Evolutionary conservation across 2,888 invertebrate species (phyloP).

Genomic region (Conomelus anceps): DNA sequence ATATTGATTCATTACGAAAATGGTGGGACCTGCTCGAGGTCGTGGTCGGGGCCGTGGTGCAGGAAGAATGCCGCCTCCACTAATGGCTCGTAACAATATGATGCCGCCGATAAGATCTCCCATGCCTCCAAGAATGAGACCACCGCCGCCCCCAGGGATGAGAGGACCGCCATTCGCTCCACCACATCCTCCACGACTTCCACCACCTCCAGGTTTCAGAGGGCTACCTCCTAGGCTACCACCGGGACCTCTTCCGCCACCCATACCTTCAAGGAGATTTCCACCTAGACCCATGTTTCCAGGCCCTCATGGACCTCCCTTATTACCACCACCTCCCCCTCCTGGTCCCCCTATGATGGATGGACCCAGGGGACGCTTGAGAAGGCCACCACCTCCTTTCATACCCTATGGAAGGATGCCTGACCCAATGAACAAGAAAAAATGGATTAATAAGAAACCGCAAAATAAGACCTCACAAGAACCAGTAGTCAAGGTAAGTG

Average conservation of each 20-base stretch:
- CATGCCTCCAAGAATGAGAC: constrained; percentile 33
- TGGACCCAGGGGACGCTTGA: not conserved
- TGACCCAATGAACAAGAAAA: constrained; percentile 16
- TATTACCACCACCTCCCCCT: constrained; percentile 18
- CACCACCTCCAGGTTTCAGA: constrained; percentile 30
- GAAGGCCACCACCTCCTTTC: constrained; percentile 21
- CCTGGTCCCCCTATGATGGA: constrained; percentile 24
- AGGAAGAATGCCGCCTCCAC: constrained; percentile 22
- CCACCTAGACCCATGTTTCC: constrained; percentile 30
- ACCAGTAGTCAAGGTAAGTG: not conserved
- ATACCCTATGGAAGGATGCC: not conserved
- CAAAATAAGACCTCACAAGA: not conserved
- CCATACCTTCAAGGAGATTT: constrained; percentile 15
- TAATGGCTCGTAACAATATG: constrained; percentile 9
- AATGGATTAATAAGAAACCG: constrained; percentile 20
- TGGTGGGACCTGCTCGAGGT: not conserved
- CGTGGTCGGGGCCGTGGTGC: constrained; percentile 8
- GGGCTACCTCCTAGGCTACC: constrained; percentile 16
- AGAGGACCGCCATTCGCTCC: constrained; percentile 29
- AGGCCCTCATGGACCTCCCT: constrained; percentile 24
- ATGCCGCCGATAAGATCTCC: constrained; percentile 37
- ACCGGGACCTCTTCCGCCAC: constrained; percentile 24
- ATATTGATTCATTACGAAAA: not conserved
- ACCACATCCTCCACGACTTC: constrained; percentile 36
- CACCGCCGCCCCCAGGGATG: constrained; percentile 30